Evolutionary conservation across 2,888 invertebrate genomes (phyloP).

Genomic region (Isotomurus palustris): DNA sequence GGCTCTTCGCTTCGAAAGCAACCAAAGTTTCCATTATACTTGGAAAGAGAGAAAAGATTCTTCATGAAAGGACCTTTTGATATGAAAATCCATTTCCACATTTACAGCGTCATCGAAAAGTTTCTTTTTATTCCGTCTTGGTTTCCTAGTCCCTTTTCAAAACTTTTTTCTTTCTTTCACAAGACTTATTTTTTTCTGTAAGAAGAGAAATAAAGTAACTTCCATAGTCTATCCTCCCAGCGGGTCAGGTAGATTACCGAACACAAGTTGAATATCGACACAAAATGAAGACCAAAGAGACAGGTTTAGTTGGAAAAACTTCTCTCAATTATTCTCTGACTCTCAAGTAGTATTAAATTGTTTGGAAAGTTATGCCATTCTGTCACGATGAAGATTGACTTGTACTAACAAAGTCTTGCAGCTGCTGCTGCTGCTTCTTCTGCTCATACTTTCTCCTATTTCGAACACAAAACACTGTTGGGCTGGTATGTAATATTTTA

Average conservation of each 20-base stretch:
- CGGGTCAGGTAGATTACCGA: constrained; percentile 4
- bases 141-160: background rate
- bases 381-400: constrained; percentile 3
- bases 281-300: too few species aligned
- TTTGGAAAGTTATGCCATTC: constrained; percentile 4
- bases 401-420: too few species aligned
- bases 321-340: background rate
- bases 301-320: background rate
- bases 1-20: too few species aligned
- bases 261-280: background rate
- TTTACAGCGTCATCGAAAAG: constrained; percentile 22
- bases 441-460: too few species aligned
- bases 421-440: too few species aligned
- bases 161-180: constrained; percentile 1
- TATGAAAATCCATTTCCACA: constrained; percentile 20
- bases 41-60: background rate
- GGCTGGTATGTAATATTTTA: too few species aligned
- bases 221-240: background rate
- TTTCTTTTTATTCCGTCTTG: constrained; percentile 1
- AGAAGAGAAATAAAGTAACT: too few species aligned
- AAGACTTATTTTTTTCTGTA: too few species aligned
- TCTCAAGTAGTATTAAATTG: background rate
- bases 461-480: too few species aligned
- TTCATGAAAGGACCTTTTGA: constrained; percentile 12
- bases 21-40: too few species aligned